phyloP scores from a whole-genome alignment of 1,140 invertebrate species.

The Euglossa dilemma region DNA sequence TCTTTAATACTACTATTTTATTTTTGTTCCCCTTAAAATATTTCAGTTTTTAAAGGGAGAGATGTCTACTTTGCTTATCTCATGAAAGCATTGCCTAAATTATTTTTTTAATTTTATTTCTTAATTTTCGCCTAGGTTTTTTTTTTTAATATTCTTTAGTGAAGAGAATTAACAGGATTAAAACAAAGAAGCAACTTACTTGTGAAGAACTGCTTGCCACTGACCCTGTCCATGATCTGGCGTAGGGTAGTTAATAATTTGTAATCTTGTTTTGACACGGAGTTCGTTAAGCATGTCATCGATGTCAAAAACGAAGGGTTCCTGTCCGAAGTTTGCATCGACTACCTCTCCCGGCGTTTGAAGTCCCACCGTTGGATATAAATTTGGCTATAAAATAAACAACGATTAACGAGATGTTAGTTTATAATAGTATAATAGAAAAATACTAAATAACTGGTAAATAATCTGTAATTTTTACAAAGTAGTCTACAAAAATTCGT shows the following conservation, averaged over 20 bases:
- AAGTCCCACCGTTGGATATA: conserved; percentile 99
- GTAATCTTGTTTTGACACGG: conserved; percentile 89
- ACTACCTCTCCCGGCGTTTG: conserved; percentile 99
- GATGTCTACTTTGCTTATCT: no score
- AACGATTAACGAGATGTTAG: background rate
- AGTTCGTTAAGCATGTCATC: conserved; percentile 98
- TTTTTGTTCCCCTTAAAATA: no score
- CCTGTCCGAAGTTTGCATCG: conserved; percentile 99
- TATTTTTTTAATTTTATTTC: no score
- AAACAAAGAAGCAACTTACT: conserved; percentile 82
- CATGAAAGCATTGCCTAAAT: no score
- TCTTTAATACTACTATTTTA: no score
- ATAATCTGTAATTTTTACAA: background rate
- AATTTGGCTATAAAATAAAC: conserved; percentile 89
- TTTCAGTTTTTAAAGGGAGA: no score
- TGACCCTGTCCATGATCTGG: conserved; percentile 92
- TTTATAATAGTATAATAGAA: background rate
- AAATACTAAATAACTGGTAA: background rate
- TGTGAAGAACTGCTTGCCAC: conserved; percentile 95
- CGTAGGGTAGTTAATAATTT: conserved; percentile 94
- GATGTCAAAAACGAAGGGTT: conserved; percentile 98
- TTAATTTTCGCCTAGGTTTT: no score
- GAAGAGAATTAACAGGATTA: background rate
- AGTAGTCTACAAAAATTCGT: no score
- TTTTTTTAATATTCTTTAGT: no score